These are phyloP conservation scores for Papilio dardanus DNA, from an alignment of 1,140 invertebrate genomes.

Conservation along the genomic window DNA sequence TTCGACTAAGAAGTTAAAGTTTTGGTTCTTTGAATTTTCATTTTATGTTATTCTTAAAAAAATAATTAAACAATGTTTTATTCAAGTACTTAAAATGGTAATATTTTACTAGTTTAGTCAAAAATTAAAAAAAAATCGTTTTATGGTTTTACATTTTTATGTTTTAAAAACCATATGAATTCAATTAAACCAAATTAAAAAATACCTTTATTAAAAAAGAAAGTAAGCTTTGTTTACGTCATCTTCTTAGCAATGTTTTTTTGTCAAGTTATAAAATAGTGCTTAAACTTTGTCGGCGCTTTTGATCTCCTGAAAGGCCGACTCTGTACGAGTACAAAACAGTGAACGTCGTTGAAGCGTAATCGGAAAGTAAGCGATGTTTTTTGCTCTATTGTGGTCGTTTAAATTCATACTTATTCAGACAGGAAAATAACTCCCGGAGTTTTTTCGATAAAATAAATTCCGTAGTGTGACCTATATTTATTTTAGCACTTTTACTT, in stretches of 20 bases:
- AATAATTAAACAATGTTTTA: no score
- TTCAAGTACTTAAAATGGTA: no score
- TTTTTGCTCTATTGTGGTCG: constrained; percentile 1
- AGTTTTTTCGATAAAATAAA: background rate
- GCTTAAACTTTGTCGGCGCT: background rate
- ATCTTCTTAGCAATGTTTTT: background rate
- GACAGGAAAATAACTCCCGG: background rate
- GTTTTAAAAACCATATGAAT: background rate
- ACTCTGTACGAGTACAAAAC: background rate
- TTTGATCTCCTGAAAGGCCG: background rate
- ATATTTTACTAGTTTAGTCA: no score
- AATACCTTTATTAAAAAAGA: background rate
- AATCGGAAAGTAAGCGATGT: background rate
- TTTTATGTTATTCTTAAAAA: no score
- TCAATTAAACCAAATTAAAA: background rate
- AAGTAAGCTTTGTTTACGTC: background rate
- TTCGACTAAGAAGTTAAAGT: no score
- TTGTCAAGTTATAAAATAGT: background rate
- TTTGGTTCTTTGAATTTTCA: no score
- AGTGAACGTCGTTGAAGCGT: background rate
- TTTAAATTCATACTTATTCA: constrained; percentile 21
- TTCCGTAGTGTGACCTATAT: background rate
- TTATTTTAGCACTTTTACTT: no score
- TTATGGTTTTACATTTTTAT: no score
- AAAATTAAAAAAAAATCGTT: no score